Base-by-base conservation (phyloP, 2,797 vertebrate species). In the Coranthus polyacanthus region DNA sequence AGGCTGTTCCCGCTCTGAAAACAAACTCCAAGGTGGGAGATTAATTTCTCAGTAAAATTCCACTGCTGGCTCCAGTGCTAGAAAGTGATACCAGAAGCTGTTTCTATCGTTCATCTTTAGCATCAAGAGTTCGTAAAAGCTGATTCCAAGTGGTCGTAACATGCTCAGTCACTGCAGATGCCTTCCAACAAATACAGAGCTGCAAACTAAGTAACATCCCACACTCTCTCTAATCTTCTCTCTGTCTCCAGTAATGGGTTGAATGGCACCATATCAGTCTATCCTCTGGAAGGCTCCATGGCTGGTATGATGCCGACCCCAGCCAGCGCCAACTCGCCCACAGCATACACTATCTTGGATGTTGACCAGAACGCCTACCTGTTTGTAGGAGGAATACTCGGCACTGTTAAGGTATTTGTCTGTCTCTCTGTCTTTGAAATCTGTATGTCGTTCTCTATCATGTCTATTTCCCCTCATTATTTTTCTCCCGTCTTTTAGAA, bases 351-450 rank as follows among this genome's bases (percentile, higher is more conserved):
- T 3, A 97, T 98, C 84, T 90, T 99, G 74, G 98, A 99, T 49
- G 98, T 99, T 9, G 97, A 99, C 86, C 94, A 95, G 61, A 96
- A 98, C 9, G 98, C 97, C 13, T 91, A 97, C 92, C 92, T 99
- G 36, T 99, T 98, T 71, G 97, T 99, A 12, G 98, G 98, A 45
- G 98, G 98, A 53, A 94, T 99, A 84, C 89, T 97, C 42, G 96
- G 90, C 68, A 95, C 93, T 59, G 81, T 96, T 54, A 99, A 98
- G 96, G 98, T 90, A 75, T n/a, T 24, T 24, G 32, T 60, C 39
- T 32, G 16, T 69, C 42, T 72, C 43, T 39, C 12, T 34, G 24
- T 54, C 7, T 32, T 16, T 22, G 44, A 16, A 44, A 39, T 11
- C 11, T 41, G 39, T 56, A 53, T 55, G n/a, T 57, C 32, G 46